Conservation (phyloP, 2,888 invertebrate genomes). For the Exephanes ischioxanthus region DNA sequence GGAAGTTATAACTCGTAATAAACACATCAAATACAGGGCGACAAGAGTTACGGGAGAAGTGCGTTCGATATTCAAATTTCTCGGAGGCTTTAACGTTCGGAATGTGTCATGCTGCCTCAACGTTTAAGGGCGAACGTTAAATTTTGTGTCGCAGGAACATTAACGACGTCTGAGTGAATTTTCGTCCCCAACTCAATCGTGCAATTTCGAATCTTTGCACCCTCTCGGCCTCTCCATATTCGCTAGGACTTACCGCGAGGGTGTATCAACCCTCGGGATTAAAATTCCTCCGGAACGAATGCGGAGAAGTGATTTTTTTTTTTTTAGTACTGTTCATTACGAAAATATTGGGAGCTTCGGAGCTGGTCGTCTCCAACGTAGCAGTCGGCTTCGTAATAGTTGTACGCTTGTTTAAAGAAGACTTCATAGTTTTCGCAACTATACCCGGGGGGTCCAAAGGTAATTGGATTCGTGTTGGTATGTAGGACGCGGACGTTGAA, state of each 20-base stretch:
- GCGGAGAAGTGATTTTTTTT: background rate
- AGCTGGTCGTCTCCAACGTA: background rate
- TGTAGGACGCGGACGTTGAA: constrained; percentile 64
- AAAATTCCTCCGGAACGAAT: background rate
- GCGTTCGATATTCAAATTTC: constrained; percentile 39
- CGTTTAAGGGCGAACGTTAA: constrained; percentile 1
- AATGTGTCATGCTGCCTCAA: constrained; percentile 13
- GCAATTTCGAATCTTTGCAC: constrained; percentile 1
- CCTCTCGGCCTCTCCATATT: background rate
- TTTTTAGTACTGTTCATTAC: background rate
- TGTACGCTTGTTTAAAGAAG: background rate
- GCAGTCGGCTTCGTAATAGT: constrained; percentile 10
- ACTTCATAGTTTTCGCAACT: constrained; percentile 36
- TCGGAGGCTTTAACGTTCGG: constrained; percentile 6
- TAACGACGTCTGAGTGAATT: constrained; percentile 1
- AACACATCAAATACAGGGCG: constrained; percentile 41
- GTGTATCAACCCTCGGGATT: background rate
- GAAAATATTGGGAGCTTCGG: background rate
- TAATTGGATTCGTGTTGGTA: constrained; percentile 64
- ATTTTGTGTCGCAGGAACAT: background rate
- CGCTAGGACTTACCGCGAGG: background rate
- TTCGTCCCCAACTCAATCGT: background rate
- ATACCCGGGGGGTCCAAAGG: constrained; percentile 10
- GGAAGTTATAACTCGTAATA: constrained; percentile 28
- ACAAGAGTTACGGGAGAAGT: constrained; percentile 21